phyloP scores from a whole-genome alignment of 2,888 invertebrate genomes.

The Drosophila tripunctata region DNA sequence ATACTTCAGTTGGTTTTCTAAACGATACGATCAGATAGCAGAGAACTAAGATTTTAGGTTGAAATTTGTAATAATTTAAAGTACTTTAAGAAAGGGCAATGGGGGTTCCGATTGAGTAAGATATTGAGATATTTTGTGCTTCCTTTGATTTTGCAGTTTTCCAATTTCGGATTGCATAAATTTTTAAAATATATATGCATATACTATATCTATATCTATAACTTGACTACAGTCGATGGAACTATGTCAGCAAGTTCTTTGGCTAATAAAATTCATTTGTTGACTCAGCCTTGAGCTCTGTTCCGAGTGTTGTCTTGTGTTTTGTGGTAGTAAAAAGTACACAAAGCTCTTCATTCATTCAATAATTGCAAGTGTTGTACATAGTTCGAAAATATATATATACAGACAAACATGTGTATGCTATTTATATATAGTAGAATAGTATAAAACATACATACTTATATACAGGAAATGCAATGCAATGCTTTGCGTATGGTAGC shows the following conservation, averaged over 20 bases:
- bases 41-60: neutral
- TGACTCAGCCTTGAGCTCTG: constrained; percentile 49
- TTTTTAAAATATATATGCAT: no score
- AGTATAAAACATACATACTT: constrained; percentile 15
- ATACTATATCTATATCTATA: neutral
- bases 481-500: constrained; percentile 63
- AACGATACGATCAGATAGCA: neutral
- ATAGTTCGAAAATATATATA: constrained; percentile 43
- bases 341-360: constrained; percentile 64
- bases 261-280: constrained; percentile 43
- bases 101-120: no score
- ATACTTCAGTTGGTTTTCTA: neutral
- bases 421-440: constrained; percentile 6
- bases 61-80: neutral
- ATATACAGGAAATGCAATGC: constrained; percentile 68
- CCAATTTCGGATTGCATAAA: no score
- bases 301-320: constrained; percentile 10
- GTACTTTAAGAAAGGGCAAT: no score
- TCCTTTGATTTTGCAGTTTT: no score
- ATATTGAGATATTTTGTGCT: no score
- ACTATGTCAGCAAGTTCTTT: constrained; percentile 43
- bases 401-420: neutral
- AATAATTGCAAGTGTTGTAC: constrained; percentile 53
- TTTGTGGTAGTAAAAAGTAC: constrained; percentile 5
- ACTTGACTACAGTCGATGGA: constrained; percentile 3